Percentiles rank a stretch among this genome's conserved stretches.
These are phyloP conservation scores for Congeria kusceri DNA, from an alignment of 2,888 invertebrate genomes.

Conservation along the genomic window DNA sequence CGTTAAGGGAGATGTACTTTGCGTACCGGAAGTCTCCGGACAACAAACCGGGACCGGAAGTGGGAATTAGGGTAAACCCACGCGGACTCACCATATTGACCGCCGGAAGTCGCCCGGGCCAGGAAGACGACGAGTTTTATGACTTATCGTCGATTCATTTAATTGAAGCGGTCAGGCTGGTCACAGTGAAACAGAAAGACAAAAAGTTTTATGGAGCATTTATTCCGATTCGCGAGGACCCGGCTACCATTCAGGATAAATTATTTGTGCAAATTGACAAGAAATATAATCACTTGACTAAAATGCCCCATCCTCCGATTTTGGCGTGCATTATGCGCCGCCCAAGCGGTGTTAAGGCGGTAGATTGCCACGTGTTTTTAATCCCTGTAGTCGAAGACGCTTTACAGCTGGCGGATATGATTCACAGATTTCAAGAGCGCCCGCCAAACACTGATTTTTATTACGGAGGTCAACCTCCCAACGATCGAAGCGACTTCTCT, in stretches of 20 bases:
- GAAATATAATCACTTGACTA: conserved; percentile 96
- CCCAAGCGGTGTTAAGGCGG: conserved; percentile 97
- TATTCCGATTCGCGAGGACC: conserved; percentile 88
- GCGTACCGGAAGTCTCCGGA: conserved; percentile 90
- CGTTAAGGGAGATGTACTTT: conserved; percentile 97
- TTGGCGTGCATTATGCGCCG: conserved; percentile 98
- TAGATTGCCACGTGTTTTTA: conserved; percentile 99
- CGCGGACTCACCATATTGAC: conserved; percentile 96
- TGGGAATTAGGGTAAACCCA: conserved; percentile 90
- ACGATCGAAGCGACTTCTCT: conserved; percentile 36
- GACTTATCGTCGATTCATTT: conserved; percentile 87
- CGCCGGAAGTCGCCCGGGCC: conserved; percentile 98
- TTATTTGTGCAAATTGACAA: conserved; percentile 96
- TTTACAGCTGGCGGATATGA: conserved; percentile 62
- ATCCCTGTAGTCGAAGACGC: conserved; percentile 85
- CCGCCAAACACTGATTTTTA: conserved; percentile 46
- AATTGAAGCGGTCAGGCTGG: conserved; percentile 83
- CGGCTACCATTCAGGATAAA: conserved; percentile 79
- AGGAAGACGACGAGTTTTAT: conserved; percentile 90
- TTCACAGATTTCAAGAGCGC: conserved; percentile 58
- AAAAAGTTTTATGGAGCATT: conserved; percentile 87
- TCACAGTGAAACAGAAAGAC: conserved; percentile 79
- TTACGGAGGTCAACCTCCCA: conserved; percentile 28
- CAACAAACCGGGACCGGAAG: conserved; percentile 67
- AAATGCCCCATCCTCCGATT: conserved; percentile 97